Base-by-base conservation (phyloP, 2,888 invertebrate genomes). In the Drosophila stalkeri region DNA sequence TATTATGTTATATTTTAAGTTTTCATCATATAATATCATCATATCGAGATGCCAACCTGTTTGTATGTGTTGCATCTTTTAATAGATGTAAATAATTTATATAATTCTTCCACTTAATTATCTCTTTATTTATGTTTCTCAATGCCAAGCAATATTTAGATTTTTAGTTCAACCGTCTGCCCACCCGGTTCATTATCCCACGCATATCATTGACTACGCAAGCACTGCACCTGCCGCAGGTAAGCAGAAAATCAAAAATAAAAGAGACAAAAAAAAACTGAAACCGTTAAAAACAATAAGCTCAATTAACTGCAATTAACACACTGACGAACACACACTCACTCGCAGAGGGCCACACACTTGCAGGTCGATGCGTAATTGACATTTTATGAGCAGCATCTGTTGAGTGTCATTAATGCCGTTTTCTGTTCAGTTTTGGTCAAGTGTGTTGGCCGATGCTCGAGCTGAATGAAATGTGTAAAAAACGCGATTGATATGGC, bases 251-350 rank as follows among this genome's bases (percentile, higher is more conserved):
- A 23, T 20, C 44, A 41, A 35, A 41, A 39, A n/a, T 41, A 27
- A 27, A 27, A 3, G 12, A 31, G 55, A 16, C 2, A 20, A 49
- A 31, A 14, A 11, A 56, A 55, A 72, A 49, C 18, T 14, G 41
- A 66, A 61, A 39, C 76, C 80, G 86, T 87, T 86, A 81, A 84
- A 86, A 86, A 81, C 86, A 86, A 86, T 86, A 73, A 83, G 77
- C 78, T 78, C 86, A 89, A 89, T 89, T 89, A 90, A 75, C 80
- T 70, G 78, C 75, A 75, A 87, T 79, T 87, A 79, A 78, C 70
- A 84, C 67, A 16, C 51, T 62, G 57, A 41, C 14, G 27, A 56
- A 43, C 33, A 56, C 64, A 54, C 59, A 44, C 59, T 51, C 56
- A 46, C 64, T 54, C 55, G 33, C 33, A 55, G 35, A 31, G n/a